Percentiles rank a stretch among this genome's conserved stretches.
phyloP scores from a whole-genome alignment of 2,113 vertebrate genomes.

The Lates calcarifer region DNA sequence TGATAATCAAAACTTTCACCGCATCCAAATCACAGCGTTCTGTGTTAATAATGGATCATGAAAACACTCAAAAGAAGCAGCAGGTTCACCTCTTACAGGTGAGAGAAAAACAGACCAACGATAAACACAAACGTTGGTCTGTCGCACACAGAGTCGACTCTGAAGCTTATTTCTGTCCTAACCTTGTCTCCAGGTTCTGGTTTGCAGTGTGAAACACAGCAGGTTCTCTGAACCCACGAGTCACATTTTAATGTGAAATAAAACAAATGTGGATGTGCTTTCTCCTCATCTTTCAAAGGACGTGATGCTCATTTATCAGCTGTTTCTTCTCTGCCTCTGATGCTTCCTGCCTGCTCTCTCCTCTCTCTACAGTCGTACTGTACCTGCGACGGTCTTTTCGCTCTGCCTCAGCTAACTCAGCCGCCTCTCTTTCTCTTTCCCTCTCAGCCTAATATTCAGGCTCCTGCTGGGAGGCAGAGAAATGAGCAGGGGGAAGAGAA shows the following conservation, averaged over 20 bases:
- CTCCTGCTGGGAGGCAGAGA: slow-evolving; percentile 62
- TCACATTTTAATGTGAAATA: neutral
- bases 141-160: neutral
- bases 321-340: neutral
- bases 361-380: neutral
- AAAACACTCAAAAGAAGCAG: too few relatives aligned
- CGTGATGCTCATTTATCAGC: neutral
- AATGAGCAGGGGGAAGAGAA: slow-evolving; percentile 56
- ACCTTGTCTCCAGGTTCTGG: neutral
- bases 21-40: slow-evolving; percentile 16
- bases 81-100: neutral
- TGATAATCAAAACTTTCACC: slow-evolving; percentile 42
- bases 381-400: slow-evolving; percentile 21
- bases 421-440: slow-evolving; percentile 32
- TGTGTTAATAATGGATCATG: slow-evolving; percentile 26
- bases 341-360: neutral
- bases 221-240: neutral
- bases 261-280: neutral
- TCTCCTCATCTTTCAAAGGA: neutral
- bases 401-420: slow-evolving; percentile 30
- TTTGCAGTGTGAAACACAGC: slow-evolving; percentile 12
- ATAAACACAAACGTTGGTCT: neutral
- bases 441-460: slow-evolving; percentile 50
- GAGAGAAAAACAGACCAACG: neutral
- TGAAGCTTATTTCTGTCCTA: neutral